Base-by-base conservation (phyloP, 1,140 invertebrate genomes). In the Cyclargus thomasi region DNA sequence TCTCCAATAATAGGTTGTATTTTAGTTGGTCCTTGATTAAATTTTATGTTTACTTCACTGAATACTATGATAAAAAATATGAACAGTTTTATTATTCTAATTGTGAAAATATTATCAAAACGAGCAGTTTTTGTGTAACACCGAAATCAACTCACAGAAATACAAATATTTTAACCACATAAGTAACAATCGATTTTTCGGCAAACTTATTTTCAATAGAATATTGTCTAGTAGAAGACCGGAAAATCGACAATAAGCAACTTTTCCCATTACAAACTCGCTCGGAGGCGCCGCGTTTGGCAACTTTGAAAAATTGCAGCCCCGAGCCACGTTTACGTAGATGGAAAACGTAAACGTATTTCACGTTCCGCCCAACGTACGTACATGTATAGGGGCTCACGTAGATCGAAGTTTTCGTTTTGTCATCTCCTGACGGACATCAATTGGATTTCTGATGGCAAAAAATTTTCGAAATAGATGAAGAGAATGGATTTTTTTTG, bases 301-400 rank as follows among this genome's bases (percentile, higher is more conserved):
- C 39, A 47, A 47, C 39, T 47, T 47, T 16, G 39, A 47, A 47
- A 47, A 14, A 47, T 47, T 47, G 39, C 39, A 47, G 39, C 39
- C 39, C 39, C 14, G 39, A 47, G 39, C 39, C 39, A 47, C 39
- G 39, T 47, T 14, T 11, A 47, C 39, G 39, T 47, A 47, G 14
- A 47, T 47, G 39, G 39, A 47, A 47, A 47, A 47, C 39, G 39
- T 47, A 47, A 47, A 47, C 8, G 39, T 47, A 47, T 47, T 47
- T 47, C 39, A 47, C 39, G 39, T 47, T 47, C 1, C 39, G 11
- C 11, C 39, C 11, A 47, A 47, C 39, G 14, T 8, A 29, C 29
- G 29, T 23, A 39, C 2, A 8, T 39, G 3, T 47, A 47, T 47
- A 47, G 0, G 8, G 39, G 39, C 10, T 14, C 39, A 16, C 39